phyloP scores from a whole-genome alignment of 2,888 invertebrate species.

The Graphium colonna region DNA sequence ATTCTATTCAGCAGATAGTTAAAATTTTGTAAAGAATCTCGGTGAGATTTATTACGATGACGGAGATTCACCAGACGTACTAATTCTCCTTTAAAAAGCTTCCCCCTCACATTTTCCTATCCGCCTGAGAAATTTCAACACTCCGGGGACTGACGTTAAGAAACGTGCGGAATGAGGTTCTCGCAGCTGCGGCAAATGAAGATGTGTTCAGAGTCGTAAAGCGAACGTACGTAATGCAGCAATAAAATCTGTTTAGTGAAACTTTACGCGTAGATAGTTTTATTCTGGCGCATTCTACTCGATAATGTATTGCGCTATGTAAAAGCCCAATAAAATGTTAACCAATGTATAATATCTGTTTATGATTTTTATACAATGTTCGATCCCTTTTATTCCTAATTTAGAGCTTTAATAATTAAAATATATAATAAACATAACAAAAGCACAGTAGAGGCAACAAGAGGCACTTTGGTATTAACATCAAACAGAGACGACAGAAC shows the following conservation, averaged over 20 bases:
- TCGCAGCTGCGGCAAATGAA: slow-evolving; percentile 3
- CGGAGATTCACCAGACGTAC: not conserved
- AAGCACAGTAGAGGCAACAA: too few relatives aligned
- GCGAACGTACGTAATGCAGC: slow-evolving; percentile 1
- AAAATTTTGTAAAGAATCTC: too few relatives aligned
- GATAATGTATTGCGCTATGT: not conserved
- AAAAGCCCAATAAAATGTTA: not conserved
- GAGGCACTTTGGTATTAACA: too few relatives aligned
- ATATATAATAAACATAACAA: too few relatives aligned
- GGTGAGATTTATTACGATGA: too few relatives aligned
- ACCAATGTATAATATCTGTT: too few relatives aligned
- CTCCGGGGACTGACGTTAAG: not conserved
- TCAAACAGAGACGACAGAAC: too few relatives aligned
- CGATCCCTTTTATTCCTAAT: too few relatives aligned
- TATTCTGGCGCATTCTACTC: not conserved
- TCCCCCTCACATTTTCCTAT: not conserved
- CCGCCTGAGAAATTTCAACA: not conserved
- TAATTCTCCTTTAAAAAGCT: slow-evolving; percentile 4
- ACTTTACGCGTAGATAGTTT: slow-evolving; percentile 9
- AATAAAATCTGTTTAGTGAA: slow-evolving; percentile 15
- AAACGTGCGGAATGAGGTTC: not conserved
- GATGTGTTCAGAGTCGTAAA: slow-evolving; percentile 3
- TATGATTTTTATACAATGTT: too few relatives aligned
- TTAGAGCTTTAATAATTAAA: too few relatives aligned
- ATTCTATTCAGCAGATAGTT: too few relatives aligned